Conservation (phyloP, 2,113 vertebrate species). For the human region DNA sequence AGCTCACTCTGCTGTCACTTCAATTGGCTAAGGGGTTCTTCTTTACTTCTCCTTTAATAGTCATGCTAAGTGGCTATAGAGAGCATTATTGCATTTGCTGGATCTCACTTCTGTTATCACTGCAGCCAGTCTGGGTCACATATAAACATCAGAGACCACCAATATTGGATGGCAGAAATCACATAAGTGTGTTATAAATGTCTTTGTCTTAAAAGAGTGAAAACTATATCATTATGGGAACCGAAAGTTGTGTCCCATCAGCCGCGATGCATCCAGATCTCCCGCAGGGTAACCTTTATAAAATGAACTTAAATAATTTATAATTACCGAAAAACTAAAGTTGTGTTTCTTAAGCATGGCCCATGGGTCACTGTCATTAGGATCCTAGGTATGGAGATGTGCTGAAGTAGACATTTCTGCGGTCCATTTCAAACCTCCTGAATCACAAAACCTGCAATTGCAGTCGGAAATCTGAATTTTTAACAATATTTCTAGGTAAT, state of each 20-base stretch:
- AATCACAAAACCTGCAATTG: background rate
- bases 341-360: background rate
- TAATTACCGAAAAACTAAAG: background rate
- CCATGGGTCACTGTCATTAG: background rate
- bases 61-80: background rate
- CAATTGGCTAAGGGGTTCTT: conserved; percentile 27
- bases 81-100: background rate
- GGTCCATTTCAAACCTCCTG: background rate
- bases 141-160: background rate
- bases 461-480: background rate
- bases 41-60: conserved; percentile 35
- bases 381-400: background rate
- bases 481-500: background rate
- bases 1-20: conserved; percentile 26
- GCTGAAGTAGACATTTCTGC: background rate
- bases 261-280: background rate
- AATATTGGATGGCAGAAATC: background rate
- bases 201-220: background rate
- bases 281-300: background rate
- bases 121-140: background rate
- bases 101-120: conserved; percentile 8
- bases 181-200: background rate
- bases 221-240: background rate
- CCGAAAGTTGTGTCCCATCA: background rate
- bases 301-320: background rate